Evolutionary conservation across 2,797 vertebrate genomes (phyloP).

Genomic region (Varecia variegata): DNA sequence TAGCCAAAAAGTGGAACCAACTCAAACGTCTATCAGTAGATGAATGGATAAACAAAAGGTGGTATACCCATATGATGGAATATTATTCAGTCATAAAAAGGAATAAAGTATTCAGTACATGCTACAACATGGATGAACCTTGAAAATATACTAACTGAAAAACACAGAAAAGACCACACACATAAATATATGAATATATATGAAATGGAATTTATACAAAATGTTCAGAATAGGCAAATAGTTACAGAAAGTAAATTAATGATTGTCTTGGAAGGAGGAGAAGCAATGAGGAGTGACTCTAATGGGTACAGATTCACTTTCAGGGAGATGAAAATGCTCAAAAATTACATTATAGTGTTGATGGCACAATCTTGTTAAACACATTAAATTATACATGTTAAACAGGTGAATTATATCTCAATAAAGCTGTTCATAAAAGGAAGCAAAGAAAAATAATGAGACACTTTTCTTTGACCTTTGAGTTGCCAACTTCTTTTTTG

Average conservation of each 20-base stretch:
- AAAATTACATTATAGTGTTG: not conserved
- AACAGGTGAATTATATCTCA: not conserved
- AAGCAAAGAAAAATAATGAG: not conserved
- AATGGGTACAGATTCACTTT: not conserved
- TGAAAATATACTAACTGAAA: not conserved
- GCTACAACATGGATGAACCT: not conserved
- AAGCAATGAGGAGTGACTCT: not conserved
- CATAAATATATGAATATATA: not conserved
- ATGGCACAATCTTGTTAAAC: not conserved
- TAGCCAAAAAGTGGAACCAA: not conserved
- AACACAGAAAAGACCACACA: not conserved
- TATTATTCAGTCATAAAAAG: not conserved
- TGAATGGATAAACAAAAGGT: not conserved
- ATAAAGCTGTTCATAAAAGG: conserved; percentile 14
- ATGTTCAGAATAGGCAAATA: not conserved
- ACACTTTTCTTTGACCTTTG: not conserved
- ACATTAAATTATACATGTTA: not conserved
- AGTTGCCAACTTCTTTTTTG: not conserved
- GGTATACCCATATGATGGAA: not conserved
- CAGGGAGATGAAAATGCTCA: not conserved
- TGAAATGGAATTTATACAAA: not conserved
- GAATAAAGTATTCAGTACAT: not conserved
- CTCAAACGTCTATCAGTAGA: not conserved
- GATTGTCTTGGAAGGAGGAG: not conserved
- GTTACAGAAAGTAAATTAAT: not conserved